phyloP scores from a whole-genome alignment of 2,113 vertebrate genomes.

The Alexandromys fortis region DNA sequence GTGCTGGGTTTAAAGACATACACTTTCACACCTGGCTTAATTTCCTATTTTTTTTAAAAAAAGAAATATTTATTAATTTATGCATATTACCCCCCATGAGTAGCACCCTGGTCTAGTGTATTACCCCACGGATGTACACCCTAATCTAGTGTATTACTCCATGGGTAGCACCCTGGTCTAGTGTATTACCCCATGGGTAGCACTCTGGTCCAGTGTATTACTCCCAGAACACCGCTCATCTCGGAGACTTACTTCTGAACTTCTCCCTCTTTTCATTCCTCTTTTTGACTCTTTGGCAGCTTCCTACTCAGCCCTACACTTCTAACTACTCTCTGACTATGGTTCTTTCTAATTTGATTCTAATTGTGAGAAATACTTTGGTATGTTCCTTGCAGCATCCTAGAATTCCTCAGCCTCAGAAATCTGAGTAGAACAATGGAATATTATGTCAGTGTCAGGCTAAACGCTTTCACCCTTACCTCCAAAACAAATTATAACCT shows the following conservation, averaged over 20 bases:
- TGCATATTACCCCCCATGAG: not conserved
- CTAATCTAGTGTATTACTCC: rapidly evolving
- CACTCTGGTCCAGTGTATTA: rapidly evolving
- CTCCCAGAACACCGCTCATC: not conserved
- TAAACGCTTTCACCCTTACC: not conserved
- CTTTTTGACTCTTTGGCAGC: not conserved
- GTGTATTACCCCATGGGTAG: too few species aligned
- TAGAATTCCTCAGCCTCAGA: not conserved
- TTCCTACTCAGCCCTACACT: not conserved
- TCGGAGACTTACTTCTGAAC: not conserved
- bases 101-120: too few species aligned
- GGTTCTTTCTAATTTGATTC: not conserved
- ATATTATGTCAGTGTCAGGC: not conserved
- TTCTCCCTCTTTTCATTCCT: too few species aligned
- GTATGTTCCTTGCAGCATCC: not conserved
- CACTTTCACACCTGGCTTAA: too few species aligned
- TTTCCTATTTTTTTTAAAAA: not conserved
- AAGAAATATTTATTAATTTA: not conserved
- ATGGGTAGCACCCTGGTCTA: too few species aligned
- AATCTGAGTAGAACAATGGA: not conserved
- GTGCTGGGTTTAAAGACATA: not conserved
- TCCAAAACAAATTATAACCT: not conserved
- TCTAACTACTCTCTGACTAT: not conserved
- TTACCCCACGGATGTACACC: too few species aligned
- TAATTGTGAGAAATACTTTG: not conserved